Base-by-base conservation (phyloP, 2,797 vertebrate species). In the Otus scops region DNA sequence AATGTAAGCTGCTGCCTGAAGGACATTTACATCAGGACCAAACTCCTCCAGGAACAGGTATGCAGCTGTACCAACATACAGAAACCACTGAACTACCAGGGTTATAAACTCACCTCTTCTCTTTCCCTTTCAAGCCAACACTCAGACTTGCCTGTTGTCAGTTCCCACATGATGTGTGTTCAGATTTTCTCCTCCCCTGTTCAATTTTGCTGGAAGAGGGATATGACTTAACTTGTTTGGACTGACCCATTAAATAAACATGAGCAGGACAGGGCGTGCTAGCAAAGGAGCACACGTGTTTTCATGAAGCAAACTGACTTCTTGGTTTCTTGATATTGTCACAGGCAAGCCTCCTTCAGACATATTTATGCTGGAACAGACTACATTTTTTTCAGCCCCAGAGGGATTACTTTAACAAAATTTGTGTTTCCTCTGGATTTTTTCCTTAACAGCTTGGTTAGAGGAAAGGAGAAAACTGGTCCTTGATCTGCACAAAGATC, bases 331-430 rank as follows among this genome's bases (percentile, higher is more conserved):
- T 45, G 56, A 69, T 74, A 54, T 47, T 96, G 61, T 76, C 70
- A 89, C 64, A 92, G 57, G 74, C 91, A 95, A 93, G 51, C 51
- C 51, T 77, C 53, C 79, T 92, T 86, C 54, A 88, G 74, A 80
- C 6, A 34, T 50, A 85, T 75, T 93, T 87, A 76, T 3, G 7
- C 70, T 93, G 88, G 60, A 92, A 93, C n/a, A 91, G 70, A 56
- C 51, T 8, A 23, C 22, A 11, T 61, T 79, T 94, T 84, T 85
- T 89, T 91, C 54, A 91, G 20, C n/a, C 57, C 47, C 47, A 45
- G 75, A 85, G 30, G 26, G 61, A 83, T 80, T 77, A 80, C 57
- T 93, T 89, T 47, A 71, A 82, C 68, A 88, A 87, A 92, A 89
- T 77, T 48, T 39, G 22, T 60, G 57, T 57, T 94, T 94, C 48